Evolutionary conservation across 2,888 invertebrate genomes (phyloP).

Genomic region (Tortrix viridana): DNA sequence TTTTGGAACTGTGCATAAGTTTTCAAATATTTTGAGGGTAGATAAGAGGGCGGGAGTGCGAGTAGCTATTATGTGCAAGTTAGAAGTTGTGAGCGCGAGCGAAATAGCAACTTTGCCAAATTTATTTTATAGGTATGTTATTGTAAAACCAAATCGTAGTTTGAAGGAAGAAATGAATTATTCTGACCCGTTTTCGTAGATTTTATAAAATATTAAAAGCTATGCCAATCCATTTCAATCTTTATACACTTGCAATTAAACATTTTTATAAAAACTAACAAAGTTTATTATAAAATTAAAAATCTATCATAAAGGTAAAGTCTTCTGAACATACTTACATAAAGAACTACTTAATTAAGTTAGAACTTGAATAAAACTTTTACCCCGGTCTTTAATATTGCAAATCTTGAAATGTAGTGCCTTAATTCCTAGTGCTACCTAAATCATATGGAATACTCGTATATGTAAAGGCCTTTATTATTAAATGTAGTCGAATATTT

Average conservation of each 20-base stretch:
- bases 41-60: not conserved
- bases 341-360: conserved; percentile 5
- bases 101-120: not conserved
- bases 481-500: too few relatives aligned
- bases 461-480: too few relatives aligned
- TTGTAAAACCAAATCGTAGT: not conserved
- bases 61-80: not conserved
- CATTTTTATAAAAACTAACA: too few relatives aligned
- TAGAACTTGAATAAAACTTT: not conserved
- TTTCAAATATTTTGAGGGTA: conserved; percentile 17
- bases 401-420: too few relatives aligned
- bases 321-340: not conserved
- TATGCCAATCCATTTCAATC: too few relatives aligned
- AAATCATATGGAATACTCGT: too few relatives aligned
- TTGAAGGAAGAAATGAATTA: too few relatives aligned
- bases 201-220: too few relatives aligned
- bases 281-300: too few relatives aligned
- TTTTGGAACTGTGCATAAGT: conserved; percentile 14
- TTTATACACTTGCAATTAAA: too few relatives aligned
- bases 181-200: too few relatives aligned
- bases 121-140: not conserved
- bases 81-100: not conserved
- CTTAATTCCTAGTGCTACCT: too few relatives aligned
- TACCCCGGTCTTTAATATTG: not conserved
- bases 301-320: not conserved